Evolutionary conservation across 1,140 invertebrate genomes (phyloP).

Genomic region (Periplaneta americana): DNA sequence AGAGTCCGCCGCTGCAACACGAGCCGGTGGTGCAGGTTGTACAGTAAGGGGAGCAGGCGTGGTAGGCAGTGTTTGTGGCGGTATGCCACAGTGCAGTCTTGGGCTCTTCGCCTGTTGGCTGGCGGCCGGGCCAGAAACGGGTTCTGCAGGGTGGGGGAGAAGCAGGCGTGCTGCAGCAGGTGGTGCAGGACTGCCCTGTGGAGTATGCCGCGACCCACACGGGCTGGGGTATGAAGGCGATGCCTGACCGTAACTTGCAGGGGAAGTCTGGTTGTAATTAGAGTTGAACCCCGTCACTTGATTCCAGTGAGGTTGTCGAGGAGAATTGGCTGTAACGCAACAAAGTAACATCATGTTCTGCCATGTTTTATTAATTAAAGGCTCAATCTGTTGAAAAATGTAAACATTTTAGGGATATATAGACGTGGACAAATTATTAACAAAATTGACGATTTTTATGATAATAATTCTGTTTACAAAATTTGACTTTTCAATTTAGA

Average conservation of each 20-base stretch:
- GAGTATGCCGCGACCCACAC: slow-evolving; percentile 46
- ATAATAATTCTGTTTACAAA: no score
- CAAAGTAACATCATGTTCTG: no score
- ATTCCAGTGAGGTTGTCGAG: slow-evolving; percentile 15
- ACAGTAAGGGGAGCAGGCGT: slow-evolving; percentile 39
- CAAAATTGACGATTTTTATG: no score
- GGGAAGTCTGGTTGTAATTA: slow-evolving; percentile 27
- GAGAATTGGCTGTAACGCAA: slow-evolving; percentile 14
- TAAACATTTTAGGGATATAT: no score
- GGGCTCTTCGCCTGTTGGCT: background rate
- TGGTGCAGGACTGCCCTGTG: slow-evolving; percentile 52
- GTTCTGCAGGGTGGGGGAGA: slow-evolving; percentile 28
- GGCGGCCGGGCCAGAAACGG: background rate
- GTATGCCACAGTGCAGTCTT: background rate
- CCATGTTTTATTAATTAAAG: no score
- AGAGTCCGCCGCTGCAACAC: slow-evolving; percentile 16
- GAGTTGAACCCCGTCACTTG: slow-evolving; percentile 9
- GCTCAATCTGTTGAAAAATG: no score
- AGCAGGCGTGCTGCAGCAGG: slow-evolving; percentile 44
- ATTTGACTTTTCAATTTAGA: no score
- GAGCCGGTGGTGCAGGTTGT: slow-evolving; percentile 42
- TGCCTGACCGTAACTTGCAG: slow-evolving; percentile 51
- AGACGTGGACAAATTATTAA: no score
- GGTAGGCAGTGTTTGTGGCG: background rate
- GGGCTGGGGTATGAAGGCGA: slow-evolving; percentile 49